Evolutionary conservation across 2,113 vertebrate genomes (phyloP).

Genomic region (Zosterops hypoxanthus): DNA sequence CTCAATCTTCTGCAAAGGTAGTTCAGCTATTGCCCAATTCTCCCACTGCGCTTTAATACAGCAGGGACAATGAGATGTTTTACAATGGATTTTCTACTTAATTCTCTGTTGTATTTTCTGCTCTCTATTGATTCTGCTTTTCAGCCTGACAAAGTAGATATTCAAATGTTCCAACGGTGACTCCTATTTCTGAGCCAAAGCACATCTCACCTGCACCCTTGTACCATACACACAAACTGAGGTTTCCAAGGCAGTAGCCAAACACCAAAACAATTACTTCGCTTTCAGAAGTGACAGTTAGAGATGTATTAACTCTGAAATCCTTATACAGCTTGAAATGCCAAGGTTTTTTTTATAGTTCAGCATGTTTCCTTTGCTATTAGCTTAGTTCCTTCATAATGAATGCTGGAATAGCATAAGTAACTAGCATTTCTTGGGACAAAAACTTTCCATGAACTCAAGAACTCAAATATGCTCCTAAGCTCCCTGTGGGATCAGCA

Average conservation of each 20-base stretch:
- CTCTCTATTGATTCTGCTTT: not conserved
- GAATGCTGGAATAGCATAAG: not conserved
- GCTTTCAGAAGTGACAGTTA: not conserved
- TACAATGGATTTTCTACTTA: not conserved
- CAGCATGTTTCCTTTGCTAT: not conserved
- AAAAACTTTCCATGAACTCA: not conserved
- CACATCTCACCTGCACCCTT: not conserved
- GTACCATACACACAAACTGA: rapidly evolving
- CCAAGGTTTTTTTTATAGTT: not conserved
- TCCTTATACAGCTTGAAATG: not conserved
- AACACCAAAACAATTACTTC: not conserved
- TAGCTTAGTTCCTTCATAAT: not conserved
- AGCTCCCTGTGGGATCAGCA: not conserved
- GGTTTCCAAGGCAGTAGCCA: not conserved
- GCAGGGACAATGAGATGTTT: not conserved
- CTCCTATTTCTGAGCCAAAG: not conserved
- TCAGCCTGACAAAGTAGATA: not conserved
- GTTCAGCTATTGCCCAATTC: not conserved
- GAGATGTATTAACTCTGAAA: not conserved
- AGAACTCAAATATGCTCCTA: too few species aligned
- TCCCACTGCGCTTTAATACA: not conserved
- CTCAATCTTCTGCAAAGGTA: not conserved
- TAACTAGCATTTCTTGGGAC: not conserved
- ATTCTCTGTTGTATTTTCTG: not conserved
- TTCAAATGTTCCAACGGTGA: rapidly evolving